These are phyloP conservation scores for Ernsta delagoae DNA, from an alignment of 2,888 invertebrate genomes.

Conservation along the genomic window DNA sequence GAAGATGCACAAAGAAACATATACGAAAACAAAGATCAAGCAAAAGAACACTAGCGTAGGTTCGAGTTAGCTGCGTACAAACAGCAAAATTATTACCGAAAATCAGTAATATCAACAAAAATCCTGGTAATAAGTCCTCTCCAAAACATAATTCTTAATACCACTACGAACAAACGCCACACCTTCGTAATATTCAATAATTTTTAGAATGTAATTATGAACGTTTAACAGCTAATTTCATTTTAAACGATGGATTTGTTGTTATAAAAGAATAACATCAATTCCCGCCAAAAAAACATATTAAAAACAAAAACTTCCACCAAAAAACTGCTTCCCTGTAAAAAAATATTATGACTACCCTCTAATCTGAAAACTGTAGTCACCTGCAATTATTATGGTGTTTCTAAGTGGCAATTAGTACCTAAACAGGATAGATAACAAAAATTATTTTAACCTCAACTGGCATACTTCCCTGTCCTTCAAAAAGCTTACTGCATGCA, in stretches of 20 bases:
- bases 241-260: constrained; percentile 50
- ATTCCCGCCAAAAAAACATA: constrained; percentile 34
- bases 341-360: constrained; percentile 32
- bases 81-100: constrained; percentile 68
- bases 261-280: constrained; percentile 45
- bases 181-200: constrained; percentile 1
- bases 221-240: constrained; percentile 7
- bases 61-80: constrained; percentile 53
- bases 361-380: constrained; percentile 15
- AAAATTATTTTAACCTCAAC: constrained; percentile 42
- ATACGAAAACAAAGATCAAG: constrained; percentile 32
- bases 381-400: constrained; percentile 30
- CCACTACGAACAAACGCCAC: constrained; percentile 13
- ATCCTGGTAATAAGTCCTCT: constrained; percentile 69
- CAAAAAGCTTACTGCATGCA: constrained; percentile 77
- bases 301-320: constrained; percentile 29
- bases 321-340: constrained; percentile 34
- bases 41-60: constrained; percentile 46
- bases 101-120: constrained; percentile 54
- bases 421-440: constrained; percentile 30
- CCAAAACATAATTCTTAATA: constrained; percentile 49
- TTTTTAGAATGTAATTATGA: background rate
- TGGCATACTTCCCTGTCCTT: constrained; percentile 79
- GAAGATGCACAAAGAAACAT: constrained; percentile 42
- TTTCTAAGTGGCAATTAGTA: constrained; percentile 34